Evolutionary conservation across 2,888 invertebrate genomes (phyloP).

Genomic region (Erebia epiphron): DNA sequence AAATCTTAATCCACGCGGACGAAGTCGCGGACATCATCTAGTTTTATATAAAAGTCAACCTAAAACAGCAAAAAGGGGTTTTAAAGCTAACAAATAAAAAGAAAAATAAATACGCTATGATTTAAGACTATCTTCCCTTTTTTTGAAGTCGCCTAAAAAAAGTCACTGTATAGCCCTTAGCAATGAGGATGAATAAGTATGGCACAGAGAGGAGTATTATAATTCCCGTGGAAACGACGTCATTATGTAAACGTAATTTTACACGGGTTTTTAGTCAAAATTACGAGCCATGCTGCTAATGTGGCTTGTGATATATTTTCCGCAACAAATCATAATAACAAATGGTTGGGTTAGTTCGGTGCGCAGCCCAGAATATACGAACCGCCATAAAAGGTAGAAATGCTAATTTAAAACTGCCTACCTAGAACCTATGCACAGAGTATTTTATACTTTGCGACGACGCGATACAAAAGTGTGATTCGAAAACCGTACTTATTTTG

Average conservation of each 20-base stretch:
- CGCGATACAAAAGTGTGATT: too few relatives aligned
- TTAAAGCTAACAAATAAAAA: too few relatives aligned
- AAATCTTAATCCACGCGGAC: too few relatives aligned
- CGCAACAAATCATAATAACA: constrained; percentile 17
- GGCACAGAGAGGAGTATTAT: not conserved
- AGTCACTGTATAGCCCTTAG: too few relatives aligned
- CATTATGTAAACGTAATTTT: constrained; percentile 14
- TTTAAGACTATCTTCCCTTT: too few relatives aligned
- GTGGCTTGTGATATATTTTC: constrained; percentile 16
- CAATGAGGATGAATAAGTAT: too few relatives aligned
- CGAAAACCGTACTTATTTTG: too few relatives aligned
- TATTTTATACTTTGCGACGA: too few relatives aligned
- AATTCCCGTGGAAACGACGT: not conserved
- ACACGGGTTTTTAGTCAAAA: constrained; percentile 16
- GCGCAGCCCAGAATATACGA: not conserved
- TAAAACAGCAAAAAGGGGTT: too few relatives aligned
- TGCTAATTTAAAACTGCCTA: constrained; percentile 14
- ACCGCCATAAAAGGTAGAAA: constrained; percentile 8
- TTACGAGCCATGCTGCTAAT: constrained; percentile 16
- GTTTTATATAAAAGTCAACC: too few relatives aligned
- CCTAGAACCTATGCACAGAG: not conserved
- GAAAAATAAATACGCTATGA: too few relatives aligned
- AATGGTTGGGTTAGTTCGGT: constrained; percentile 20
- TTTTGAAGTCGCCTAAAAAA: not conserved
- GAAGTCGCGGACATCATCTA: too few relatives aligned